phyloP scores from a whole-genome alignment of 1,140 invertebrate species.

The Drosophila funebris region DNA sequence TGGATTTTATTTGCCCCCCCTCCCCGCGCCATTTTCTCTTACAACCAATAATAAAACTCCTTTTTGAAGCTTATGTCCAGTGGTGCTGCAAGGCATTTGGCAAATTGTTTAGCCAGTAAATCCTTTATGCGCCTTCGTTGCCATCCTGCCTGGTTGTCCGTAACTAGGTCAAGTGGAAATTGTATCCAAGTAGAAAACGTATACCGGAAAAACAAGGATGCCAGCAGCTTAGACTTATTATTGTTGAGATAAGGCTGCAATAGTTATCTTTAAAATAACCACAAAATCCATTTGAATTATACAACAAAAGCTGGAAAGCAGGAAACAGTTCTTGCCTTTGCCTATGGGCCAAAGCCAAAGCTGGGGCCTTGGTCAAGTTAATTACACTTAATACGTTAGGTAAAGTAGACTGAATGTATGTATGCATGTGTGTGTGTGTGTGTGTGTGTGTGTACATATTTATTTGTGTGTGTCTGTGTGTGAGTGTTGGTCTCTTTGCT shows the following conservation, averaged over 20 bases:
- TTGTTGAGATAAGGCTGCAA: constrained; percentile 56
- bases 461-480: constrained; percentile 2
- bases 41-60: constrained; percentile 2
- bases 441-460: constrained; percentile 22
- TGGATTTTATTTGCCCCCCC: constrained; percentile 35
- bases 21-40: no score
- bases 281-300: constrained; percentile 79
- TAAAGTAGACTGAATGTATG: constrained; percentile 24
- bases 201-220: constrained; percentile 41
- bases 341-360: not conserved
- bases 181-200: constrained; percentile 45
- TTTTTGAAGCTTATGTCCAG: constrained; percentile 18
- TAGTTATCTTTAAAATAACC: constrained; percentile 77
- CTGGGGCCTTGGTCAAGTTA: constrained; percentile 61
- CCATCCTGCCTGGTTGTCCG: constrained; percentile 6
- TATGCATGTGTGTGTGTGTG: constrained; percentile 10
- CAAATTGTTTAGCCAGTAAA: constrained; percentile 54
- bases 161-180: constrained; percentile 75
- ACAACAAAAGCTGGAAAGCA: constrained; percentile 54
- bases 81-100: constrained; percentile 15
- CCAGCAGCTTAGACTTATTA: constrained; percentile 55
- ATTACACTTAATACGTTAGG: constrained; percentile 76
- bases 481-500: constrained; percentile 15
- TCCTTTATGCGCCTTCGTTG: constrained; percentile 42
- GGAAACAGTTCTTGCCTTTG: constrained; percentile 15